A percentile compares a stretch with the other conserved stretches of the same genome.
Evolutionary conservation across 2,797 vertebrate species (phyloP).

Genomic region (Muscicapa striata): DNA sequence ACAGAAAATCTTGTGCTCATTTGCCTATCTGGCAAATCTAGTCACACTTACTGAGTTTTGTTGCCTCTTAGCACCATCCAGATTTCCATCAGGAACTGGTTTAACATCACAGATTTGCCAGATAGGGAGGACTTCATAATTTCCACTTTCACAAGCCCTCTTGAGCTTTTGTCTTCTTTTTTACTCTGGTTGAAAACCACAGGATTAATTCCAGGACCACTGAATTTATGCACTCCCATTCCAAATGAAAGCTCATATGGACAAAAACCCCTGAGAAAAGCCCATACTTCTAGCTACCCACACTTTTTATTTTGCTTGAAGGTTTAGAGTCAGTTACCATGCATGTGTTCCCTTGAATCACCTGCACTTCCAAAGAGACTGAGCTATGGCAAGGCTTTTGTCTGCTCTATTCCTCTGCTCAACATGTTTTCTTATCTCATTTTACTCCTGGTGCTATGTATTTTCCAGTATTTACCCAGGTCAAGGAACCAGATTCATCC

Average conservation of each 20-base stretch:
- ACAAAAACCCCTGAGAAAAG: not conserved
- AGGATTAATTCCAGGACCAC: not conserved
- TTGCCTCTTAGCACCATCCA: not conserved
- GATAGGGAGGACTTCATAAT: not conserved
- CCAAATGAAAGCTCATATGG: not conserved
- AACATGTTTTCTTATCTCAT: not conserved
- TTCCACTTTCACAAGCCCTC: not conserved
- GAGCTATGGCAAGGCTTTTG: not conserved
- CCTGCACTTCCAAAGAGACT: not conserved
- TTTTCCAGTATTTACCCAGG: not conserved
- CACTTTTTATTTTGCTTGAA: not conserved
- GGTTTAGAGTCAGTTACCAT: not conserved
- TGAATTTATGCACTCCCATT: not conserved
- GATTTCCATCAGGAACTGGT: not conserved
- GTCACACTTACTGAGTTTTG: not conserved
- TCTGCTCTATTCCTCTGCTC: not conserved
- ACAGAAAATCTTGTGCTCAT: not conserved
- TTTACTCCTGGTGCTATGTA: not conserved
- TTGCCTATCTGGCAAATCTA: no score
- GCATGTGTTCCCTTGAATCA: not conserved
- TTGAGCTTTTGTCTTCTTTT: not conserved
- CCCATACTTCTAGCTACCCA: not conserved
- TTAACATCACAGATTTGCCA: slow-evolving; percentile 1
- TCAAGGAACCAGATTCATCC: slow-evolving; percentile 10
- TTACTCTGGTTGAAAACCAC: not conserved